Evolutionary conservation across 2,113 vertebrate species (phyloP).

Genomic region (Chaetodon auriga): DNA sequence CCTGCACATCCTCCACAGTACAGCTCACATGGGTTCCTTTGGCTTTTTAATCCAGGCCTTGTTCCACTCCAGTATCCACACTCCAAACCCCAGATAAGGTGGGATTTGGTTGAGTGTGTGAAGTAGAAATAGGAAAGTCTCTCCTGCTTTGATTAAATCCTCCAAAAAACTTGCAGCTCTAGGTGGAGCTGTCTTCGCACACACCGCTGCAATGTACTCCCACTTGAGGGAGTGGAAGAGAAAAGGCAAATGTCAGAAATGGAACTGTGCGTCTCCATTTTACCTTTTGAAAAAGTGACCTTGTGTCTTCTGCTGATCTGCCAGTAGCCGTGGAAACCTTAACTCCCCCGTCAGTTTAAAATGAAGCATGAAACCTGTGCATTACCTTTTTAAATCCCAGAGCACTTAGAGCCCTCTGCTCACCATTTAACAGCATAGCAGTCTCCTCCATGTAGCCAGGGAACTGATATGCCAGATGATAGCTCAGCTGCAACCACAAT

Average conservation of each 20-base stretch:
- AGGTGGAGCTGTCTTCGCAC: constrained; percentile 43
- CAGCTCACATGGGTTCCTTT: constrained; percentile 25
- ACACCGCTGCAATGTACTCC: constrained; percentile 11
- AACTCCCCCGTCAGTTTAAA: constrained; percentile 38
- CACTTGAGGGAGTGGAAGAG: neutral
- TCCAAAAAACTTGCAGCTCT: constrained; percentile 18
- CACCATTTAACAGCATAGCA: constrained; percentile 22
- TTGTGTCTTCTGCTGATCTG: constrained; percentile 40
- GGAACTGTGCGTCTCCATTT: constrained; percentile 1
- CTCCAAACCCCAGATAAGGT: constrained; percentile 51
- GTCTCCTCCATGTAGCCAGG: constrained; percentile 18
- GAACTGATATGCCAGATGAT: constrained; percentile 51
- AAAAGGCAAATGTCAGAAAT: constrained; percentile 39
- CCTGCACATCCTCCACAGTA: constrained; percentile 13
- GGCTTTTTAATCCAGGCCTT: constrained; percentile 55
- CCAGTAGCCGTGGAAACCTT: constrained; percentile 27
- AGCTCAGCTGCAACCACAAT: constrained; percentile 36
- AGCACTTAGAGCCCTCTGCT: constrained; percentile 25
- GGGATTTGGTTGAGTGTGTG: constrained; percentile 49
- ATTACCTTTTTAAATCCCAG: constrained; percentile 37
- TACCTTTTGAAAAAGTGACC: constrained; percentile 13
- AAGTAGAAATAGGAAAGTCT: constrained; percentile 43
- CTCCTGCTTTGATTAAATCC: constrained; percentile 49
- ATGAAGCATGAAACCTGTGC: constrained; percentile 23
- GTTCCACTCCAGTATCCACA: constrained; percentile 49